A percentile compares a stretch with the other conserved stretches of the same genome.
phyloP scores from a whole-genome alignment of 2,888 invertebrate species.

The Sipha maydis region DNA sequence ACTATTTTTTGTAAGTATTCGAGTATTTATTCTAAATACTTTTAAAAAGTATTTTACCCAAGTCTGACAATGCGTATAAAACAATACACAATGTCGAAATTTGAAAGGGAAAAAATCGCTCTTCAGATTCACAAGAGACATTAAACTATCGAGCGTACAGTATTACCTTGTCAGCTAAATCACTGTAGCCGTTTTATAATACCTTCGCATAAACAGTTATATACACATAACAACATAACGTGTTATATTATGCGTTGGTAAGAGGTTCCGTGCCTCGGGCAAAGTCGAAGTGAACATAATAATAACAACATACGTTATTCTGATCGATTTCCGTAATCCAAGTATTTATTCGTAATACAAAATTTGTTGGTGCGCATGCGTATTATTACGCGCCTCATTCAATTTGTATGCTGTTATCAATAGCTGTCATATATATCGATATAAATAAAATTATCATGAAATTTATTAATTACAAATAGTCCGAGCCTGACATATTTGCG shows the following conservation, averaged over 20 bases:
- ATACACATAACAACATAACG: neutral
- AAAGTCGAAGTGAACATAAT: neutral
- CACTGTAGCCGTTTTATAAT: neutral
- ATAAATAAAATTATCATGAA: neutral
- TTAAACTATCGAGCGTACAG: neutral
- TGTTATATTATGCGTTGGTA: neutral
- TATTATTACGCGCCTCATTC: no score
- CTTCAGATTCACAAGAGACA: neutral
- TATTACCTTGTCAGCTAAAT: neutral
- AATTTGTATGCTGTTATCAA: neutral
- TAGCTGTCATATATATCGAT: neutral
- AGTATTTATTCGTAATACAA: neutral
- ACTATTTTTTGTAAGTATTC: no score
- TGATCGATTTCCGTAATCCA: neutral
- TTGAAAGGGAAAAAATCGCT: neutral
- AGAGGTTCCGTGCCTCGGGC: neutral
- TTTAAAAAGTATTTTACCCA: no score
- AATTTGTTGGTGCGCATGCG: no score
- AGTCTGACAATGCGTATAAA: neutral
- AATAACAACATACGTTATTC: neutral
- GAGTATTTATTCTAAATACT: no score
- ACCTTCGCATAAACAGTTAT: neutral
- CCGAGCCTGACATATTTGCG: no score
- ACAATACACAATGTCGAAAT: neutral
- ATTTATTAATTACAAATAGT: neutral